Evolutionary conservation across 2,888 invertebrate genomes (phyloP).

Genomic region (Drosophila niveifrons): DNA sequence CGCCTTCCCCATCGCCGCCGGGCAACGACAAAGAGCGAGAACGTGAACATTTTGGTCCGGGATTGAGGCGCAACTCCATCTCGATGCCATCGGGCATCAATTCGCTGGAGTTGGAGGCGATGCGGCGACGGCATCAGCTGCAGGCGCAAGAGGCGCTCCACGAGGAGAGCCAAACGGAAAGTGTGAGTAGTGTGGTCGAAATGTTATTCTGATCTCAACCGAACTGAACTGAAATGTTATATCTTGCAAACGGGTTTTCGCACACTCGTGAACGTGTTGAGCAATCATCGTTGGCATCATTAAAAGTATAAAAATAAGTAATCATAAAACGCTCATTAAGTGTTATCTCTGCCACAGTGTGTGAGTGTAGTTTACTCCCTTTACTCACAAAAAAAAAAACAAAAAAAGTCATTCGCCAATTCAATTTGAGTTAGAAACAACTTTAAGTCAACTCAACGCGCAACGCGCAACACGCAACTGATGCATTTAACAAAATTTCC

Average conservation of each 20-base stretch:
- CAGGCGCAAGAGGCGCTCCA: conserved; percentile 76
- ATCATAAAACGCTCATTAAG: conserved; percentile 42
- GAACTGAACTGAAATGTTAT: background rate
- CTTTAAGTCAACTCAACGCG: background rate
- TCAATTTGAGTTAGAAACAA: conserved; percentile 1
- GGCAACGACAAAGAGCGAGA: conserved; percentile 8
- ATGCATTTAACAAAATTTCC: too few relatives aligned
- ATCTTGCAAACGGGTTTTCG: conserved; percentile 22
- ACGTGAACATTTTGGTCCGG: conserved; percentile 58
- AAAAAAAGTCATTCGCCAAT: conserved; percentile 13
- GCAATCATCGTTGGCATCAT: conserved; percentile 13
- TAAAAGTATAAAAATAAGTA: conserved; percentile 26
- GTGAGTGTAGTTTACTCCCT: conserved; percentile 10
- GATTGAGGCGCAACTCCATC: conserved; percentile 89
- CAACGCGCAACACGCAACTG: background rate
- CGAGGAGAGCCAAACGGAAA: conserved; percentile 78
- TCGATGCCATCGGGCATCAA: conserved; percentile 90
- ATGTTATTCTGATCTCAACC: background rate
- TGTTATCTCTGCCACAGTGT: conserved; percentile 15
- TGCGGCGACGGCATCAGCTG: conserved; percentile 86
- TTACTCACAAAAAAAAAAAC: too few relatives aligned
- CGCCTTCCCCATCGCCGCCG: conserved; percentile 11
- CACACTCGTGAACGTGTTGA: conserved; percentile 5
- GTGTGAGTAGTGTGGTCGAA: conserved; percentile 73
- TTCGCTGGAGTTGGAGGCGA: conserved; percentile 88